phyloP scores from a whole-genome alignment of 2,888 invertebrate genomes.

The Serrognathus titanus region DNA sequence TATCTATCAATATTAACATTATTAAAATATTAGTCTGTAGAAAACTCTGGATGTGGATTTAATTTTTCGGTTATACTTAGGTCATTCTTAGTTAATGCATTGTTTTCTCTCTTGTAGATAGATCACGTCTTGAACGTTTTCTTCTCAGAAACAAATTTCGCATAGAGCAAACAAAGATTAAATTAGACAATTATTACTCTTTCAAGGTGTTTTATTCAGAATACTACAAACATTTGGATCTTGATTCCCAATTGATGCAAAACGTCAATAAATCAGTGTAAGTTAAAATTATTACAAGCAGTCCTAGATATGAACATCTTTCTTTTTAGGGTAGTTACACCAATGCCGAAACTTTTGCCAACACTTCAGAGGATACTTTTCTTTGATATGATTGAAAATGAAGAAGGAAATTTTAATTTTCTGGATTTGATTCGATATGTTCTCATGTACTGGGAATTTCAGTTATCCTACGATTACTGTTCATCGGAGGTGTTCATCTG shows the following conservation, averaged over 20 bases:
- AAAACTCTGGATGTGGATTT: too few species aligned
- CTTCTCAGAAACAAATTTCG: background rate
- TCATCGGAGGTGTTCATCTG: too few species aligned
- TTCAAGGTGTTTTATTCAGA: background rate
- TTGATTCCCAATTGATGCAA: background rate
- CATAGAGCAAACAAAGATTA: background rate
- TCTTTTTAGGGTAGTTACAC: background rate
- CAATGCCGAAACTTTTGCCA: background rate
- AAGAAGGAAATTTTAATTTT: background rate
- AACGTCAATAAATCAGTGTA: background rate
- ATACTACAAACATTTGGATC: background rate
- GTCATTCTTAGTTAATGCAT: too few species aligned
- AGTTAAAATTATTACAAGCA: too few species aligned
- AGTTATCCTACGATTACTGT: too few species aligned
- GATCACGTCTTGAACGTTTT: background rate
- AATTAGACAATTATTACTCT: background rate
- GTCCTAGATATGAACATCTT: too few species aligned
- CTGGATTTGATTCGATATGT: background rate
- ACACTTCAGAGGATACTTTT: background rate
- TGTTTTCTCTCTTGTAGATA: background rate
- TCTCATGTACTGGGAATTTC: too few species aligned
- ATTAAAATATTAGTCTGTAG: too few species aligned
- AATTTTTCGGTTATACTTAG: too few species aligned
- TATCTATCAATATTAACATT: too few species aligned
- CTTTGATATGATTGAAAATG: background rate